Evolutionary conservation across 2,113 vertebrate genomes (phyloP).

Genomic region (Pleuronectes platessa): DNA sequence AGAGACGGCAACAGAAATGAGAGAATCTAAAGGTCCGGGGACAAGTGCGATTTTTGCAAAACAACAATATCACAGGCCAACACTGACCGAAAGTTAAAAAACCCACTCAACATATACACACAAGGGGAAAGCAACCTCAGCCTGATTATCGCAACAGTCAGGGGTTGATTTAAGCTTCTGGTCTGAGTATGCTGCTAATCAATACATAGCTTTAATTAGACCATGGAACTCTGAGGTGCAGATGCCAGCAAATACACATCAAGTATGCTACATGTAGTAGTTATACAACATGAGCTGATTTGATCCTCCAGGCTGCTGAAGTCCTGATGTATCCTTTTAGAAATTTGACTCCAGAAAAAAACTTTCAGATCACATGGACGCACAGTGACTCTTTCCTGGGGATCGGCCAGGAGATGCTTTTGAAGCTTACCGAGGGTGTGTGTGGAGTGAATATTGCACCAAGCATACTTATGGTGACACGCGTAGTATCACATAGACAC

Average conservation of each 20-base stretch:
- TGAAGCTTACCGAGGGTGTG: slow-evolving; percentile 19
- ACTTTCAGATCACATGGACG: not conserved
- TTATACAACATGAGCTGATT: slow-evolving; percentile 13
- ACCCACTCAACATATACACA: slow-evolving; percentile 11
- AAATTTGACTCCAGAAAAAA: slow-evolving; percentile 22
- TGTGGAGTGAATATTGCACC: slow-evolving; percentile 30
- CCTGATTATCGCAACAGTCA: slow-evolving; percentile 35
- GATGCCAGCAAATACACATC: not conserved
- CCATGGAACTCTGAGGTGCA: slow-evolving; percentile 22
- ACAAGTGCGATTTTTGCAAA: not conserved
- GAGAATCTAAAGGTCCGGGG: not conserved
- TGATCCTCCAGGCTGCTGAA: not conserved
- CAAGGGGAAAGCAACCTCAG: slow-evolving; percentile 30
- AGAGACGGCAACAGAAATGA: slow-evolving; percentile 11
- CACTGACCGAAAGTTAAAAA: slow-evolving; percentile 33
- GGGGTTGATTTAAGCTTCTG: slow-evolving; percentile 44
- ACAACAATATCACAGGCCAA: not conserved
- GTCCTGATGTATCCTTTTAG: slow-evolving; percentile 19
- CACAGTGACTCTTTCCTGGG: slow-evolving; percentile 1
- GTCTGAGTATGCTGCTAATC: slow-evolving; percentile 2
- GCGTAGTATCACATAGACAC: slow-evolving; percentile 27
- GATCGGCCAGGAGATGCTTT: slow-evolving; percentile 35
- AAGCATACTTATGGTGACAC: slow-evolving; percentile 14
- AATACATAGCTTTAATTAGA: slow-evolving; percentile 56
- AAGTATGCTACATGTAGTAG: slow-evolving; percentile 1